phyloP scores from a whole-genome alignment of 2,797 vertebrate species.

The Esox masquinongy region DNA sequence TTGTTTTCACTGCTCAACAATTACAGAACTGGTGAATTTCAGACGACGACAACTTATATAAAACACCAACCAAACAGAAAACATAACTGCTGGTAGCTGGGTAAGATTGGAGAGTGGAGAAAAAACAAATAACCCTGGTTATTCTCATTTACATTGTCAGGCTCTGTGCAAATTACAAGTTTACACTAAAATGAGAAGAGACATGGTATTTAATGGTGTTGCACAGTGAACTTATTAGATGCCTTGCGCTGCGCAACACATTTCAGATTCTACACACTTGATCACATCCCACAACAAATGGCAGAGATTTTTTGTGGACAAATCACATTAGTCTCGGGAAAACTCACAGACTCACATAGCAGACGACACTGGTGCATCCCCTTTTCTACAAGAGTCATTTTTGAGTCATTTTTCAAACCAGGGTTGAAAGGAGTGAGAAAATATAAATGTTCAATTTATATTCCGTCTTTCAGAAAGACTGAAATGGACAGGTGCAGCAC shows the following conservation, averaged over 20 bases:
- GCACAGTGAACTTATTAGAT: constrained; percentile 53
- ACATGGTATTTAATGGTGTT: constrained; percentile 53
- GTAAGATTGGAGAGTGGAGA: constrained; percentile 33
- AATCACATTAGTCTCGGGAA: constrained; percentile 41
- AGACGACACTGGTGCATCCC: constrained; percentile 42
- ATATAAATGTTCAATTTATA: constrained; percentile 78
- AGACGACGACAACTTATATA: constrained; percentile 43
- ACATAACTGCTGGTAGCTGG: constrained; percentile 49
- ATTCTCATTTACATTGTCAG: constrained; percentile 62
- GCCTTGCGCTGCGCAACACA: constrained; percentile 28
- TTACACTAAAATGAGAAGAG: constrained; percentile 58
- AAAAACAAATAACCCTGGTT: constrained; percentile 55
- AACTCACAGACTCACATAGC: constrained; percentile 25
- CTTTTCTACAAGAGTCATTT: constrained; percentile 33
- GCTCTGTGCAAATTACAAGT: constrained; percentile 53
- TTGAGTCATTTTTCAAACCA: constrained; percentile 56
- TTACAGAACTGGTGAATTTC: constrained; percentile 57
- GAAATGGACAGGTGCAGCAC: constrained; percentile 37
- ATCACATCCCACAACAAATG: constrained; percentile 46
- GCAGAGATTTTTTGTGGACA: constrained; percentile 23
- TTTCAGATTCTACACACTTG: constrained; percentile 28
- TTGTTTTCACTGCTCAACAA: constrained; percentile 65
- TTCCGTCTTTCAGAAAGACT: constrained; percentile 73
- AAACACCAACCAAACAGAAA: not conserved
- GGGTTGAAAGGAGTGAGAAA: constrained; percentile 63